Evolutionary conservation across 2,888 invertebrate genomes (phyloP).

Genomic region (Smittia sp.): DNA sequence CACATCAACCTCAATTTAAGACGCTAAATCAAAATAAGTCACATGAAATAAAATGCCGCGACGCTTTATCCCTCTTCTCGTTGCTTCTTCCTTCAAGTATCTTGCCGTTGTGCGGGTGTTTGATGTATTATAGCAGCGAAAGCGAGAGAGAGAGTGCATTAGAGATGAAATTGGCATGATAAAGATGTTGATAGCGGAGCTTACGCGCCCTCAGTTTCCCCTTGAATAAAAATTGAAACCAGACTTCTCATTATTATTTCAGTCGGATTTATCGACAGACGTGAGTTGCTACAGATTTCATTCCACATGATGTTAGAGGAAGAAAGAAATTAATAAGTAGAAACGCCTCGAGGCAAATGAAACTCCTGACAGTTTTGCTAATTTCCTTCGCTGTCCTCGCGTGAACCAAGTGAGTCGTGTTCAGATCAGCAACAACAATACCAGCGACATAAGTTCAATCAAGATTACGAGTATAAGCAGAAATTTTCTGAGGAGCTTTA

Average conservation of each 20-base stretch:
- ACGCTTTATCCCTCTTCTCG: background rate
- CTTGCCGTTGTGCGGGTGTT: background rate
- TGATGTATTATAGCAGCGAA: background rate
- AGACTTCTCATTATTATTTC: slow-evolving; percentile 37
- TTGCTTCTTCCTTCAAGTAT: background rate
- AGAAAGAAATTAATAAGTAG: background rate
- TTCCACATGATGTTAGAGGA: background rate
- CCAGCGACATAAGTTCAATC: slow-evolving; percentile 17
- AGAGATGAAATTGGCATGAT: slow-evolving; percentile 35
- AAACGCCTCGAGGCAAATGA: background rate
- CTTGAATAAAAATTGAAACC: background rate
- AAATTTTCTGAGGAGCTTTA: no score
- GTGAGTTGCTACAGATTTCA: slow-evolving; percentile 37
- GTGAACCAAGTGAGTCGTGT: background rate
- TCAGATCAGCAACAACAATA: slow-evolving; percentile 12
- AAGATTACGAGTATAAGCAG: no score
- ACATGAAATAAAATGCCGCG: slow-evolving; percentile 15
- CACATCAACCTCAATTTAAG: slow-evolving; percentile 16
- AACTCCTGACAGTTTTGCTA: slow-evolving; percentile 36
- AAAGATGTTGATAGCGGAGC: slow-evolving; percentile 27
- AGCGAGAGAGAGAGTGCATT: slow-evolving; percentile 5
- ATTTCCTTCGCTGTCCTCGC: slow-evolving; percentile 2
- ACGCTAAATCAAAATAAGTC: slow-evolving; percentile 5
- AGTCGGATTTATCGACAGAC: slow-evolving; percentile 38
- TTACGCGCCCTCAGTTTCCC: background rate